phyloP scores from a whole-genome alignment of 2,888 invertebrate genomes.

The Eugnorisma glareosa region DNA sequence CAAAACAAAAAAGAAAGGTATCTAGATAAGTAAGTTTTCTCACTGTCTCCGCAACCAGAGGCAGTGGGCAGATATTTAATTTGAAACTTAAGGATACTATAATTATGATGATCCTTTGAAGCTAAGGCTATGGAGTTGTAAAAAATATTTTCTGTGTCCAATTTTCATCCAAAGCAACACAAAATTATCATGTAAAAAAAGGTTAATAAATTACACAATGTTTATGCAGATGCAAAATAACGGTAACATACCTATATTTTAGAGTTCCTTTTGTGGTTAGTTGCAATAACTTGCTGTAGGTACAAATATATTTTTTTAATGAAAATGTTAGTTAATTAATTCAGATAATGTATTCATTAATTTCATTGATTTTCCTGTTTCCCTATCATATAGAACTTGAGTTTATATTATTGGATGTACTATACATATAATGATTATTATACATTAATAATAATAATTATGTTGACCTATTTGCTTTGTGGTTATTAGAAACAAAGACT shows the following conservation, averaged over 20 bases:
- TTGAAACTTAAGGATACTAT: too few relatives aligned
- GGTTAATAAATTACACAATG: neutral
- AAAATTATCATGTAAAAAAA: neutral
- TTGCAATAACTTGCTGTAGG: neutral
- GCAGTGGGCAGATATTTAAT: too few relatives aligned
- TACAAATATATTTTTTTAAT: neutral
- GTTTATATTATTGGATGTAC: neutral
- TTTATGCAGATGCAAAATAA: neutral
- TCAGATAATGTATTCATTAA: neutral
- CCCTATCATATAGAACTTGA: neutral
- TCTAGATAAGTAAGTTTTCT: too few relatives aligned
- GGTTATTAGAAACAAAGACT: neutral
- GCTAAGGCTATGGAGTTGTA: neutral
- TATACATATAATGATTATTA: neutral
- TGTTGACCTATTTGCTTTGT: neutral
- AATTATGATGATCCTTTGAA: neutral
- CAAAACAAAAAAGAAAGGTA: too few relatives aligned
- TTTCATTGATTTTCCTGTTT: slow-evolving; percentile 10
- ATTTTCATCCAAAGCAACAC: neutral
- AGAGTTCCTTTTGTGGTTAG: neutral
- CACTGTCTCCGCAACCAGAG: neutral
- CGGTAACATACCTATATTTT: neutral
- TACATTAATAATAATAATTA: neutral
- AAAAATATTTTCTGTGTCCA: neutral
- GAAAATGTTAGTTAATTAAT: neutral